Conservation (phyloP, 2,797 vertebrate genomes). For the Molossus molossus region DNA sequence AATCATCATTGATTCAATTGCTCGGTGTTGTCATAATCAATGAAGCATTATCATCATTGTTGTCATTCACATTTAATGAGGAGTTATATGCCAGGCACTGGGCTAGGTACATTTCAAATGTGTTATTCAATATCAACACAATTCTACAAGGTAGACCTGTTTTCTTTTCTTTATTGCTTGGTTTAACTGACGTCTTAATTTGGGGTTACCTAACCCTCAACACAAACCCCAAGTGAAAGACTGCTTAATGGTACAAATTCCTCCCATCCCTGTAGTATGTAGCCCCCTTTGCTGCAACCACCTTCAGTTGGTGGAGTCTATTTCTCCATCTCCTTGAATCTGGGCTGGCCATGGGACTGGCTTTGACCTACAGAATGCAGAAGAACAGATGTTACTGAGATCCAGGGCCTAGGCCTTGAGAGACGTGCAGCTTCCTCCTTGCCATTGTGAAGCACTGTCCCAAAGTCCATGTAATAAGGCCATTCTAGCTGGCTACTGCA, state of each 20-base stretch:
- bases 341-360: not conserved
- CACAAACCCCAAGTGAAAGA: not conserved
- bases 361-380: not conserved
- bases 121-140: slow-evolving; percentile 1
- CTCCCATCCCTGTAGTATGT: not conserved
- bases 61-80: not conserved
- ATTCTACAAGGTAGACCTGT: not conserved
- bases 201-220: not conserved
- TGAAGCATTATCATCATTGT: not conserved
- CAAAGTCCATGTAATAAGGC: not conserved
- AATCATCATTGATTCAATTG: not conserved
- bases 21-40: not conserved
- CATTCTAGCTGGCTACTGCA: not conserved
- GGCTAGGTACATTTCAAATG: not conserved
- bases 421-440: not conserved
- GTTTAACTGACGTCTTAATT: slow-evolving; percentile 23
- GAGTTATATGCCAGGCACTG: not conserved
- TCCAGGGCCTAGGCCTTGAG: not conserved
- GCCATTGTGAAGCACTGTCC: not conserved
- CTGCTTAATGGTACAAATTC: not conserved
- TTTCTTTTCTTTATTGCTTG: slow-evolving; percentile 6
- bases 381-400: slow-evolving; percentile 6
- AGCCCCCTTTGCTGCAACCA: not conserved
- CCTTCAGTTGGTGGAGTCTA: not conserved
- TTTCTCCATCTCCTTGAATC: slow-evolving; percentile 10